Base-by-base conservation (phyloP, 2,113 vertebrate species). In the Lamprotornis superbus region DNA sequence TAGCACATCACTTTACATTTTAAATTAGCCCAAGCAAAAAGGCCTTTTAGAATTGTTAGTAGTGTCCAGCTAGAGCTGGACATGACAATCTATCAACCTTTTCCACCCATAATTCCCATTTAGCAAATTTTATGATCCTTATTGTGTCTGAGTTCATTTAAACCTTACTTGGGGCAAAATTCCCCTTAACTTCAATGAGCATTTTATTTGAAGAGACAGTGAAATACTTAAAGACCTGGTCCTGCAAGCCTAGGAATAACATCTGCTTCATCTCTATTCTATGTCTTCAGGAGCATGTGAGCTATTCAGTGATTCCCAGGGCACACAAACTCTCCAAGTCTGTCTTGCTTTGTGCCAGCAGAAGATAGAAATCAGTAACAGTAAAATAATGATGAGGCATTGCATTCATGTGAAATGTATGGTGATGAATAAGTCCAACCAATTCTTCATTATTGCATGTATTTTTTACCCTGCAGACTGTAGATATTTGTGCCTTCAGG, bases 341-440 rank as follows among this genome's bases (percentile, higher is more conserved):
- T 86, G 68, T 77, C 76, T 78, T 71, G 79, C 31, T 93, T 69
- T 86, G 42, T 84, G 60, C 83, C 83, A 94, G 55, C 16, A 80
- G 56, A 90, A 95, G 83, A 44, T 28, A 82, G 64, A 92, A 95
- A 95, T 96, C 93, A 90, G 55, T 97, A 94, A 83, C 50, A 89
- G 73, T 94, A 75, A 93, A 97, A 95, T 90, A 93, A 93, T 90
- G 56, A 96, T 92, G 60, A 90, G 61, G 69, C n/a, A 35, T 28
- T 53, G 25, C 53, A 57, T 83, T 85, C 81, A 64, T n/a, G 65
- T 81, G 71, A 86, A 90, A 85, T 68, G 44, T 27, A 64, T 49
- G 27, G 70, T 82, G 60, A 52, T 60, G 64, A 87, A 18, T 63
- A 91, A 87, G 57, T 40, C 68, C 19, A 59, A 24, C 9, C 12